Base-by-base conservation (phyloP, 1,140 invertebrate species). In the Drosophila lacteicornis region DNA sequence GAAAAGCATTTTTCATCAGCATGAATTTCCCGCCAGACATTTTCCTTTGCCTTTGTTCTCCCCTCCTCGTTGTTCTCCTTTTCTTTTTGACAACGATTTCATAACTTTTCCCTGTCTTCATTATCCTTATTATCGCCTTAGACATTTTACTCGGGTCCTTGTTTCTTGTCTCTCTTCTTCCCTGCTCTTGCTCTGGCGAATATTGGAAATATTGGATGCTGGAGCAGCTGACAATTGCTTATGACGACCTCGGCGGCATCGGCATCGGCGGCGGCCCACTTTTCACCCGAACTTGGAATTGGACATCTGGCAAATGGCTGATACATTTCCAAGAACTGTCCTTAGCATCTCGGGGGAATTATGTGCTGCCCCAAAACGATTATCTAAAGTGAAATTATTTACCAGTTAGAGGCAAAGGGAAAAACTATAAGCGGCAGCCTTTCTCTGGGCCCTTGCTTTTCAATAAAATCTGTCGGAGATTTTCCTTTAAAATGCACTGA, bases 1-100 rank as follows among this genome's bases (percentile, higher is more conserved):
- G 81, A 76, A 90, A 90, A 85, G 79, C 85, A 90, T 90, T 90
- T 90, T 90, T 90, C 85, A 90, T 90, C 86, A 90, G 75, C 85
- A 84, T 66, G 79, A 90, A 85, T 90, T 85, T 90, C 78, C 75
- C 75, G 78, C 80, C 82, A 91, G 75, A 82, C 79, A 80, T 85
- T 76, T 82, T 59, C 86, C 53, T 40, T 56, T 56, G 53, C 53
- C 53, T 90, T 88, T 88, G 85, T 88, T 88, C 76, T 90, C 77
- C 51, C 55, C 50, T 36, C 12, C 5, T 8, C 17, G 15, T 55
- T 38, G 51, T 36, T 50, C 38, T 27, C 38, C 50, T 57, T 57
- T 76, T 74, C 27, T 76, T 68, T 81, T 58, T 75, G 60, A 57
- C 65, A 61, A 71, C 81, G 65, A 75, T 88, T 90, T 87, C 53